phyloP scores from a whole-genome alignment of 2,113 vertebrate species.

The Caranx ignobilis region DNA sequence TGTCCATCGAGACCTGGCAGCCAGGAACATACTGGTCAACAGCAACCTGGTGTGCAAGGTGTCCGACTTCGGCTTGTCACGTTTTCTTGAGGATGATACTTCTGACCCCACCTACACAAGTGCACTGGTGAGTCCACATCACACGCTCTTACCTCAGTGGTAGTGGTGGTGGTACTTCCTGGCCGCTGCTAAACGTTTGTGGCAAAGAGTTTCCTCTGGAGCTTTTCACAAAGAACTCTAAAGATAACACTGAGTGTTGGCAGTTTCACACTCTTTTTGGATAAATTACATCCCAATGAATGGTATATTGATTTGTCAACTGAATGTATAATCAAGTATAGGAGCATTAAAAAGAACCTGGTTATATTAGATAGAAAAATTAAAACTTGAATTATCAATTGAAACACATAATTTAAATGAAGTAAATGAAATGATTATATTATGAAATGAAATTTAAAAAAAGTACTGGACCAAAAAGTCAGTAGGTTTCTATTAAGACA shows the following conservation, averaged over 20 bases:
- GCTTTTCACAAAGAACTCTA: neutral
- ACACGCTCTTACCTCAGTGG: neutral
- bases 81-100: slow-evolving; percentile 95
- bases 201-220: neutral
- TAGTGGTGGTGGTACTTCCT: neutral
- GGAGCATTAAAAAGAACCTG: neutral
- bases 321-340: neutral
- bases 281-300: neutral
- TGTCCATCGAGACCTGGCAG: slow-evolving; percentile 94
- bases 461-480: too few relatives aligned
- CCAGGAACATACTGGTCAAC: slow-evolving; percentile 97
- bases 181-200: neutral
- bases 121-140: slow-evolving; percentile 87
- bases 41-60: slow-evolving; percentile 98
- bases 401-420: neutral
- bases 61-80: slow-evolving; percentile 95
- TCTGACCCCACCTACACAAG: slow-evolving; percentile 98
- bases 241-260: too few relatives aligned
- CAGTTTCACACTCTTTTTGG: neutral
- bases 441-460: neutral
- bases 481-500: neutral
- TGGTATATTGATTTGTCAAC: neutral
- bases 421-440: neutral
- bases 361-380: too few relatives aligned
- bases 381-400: too few relatives aligned